Conservation (phyloP, 23 tunicate species). For the Styela clava region DNA sequence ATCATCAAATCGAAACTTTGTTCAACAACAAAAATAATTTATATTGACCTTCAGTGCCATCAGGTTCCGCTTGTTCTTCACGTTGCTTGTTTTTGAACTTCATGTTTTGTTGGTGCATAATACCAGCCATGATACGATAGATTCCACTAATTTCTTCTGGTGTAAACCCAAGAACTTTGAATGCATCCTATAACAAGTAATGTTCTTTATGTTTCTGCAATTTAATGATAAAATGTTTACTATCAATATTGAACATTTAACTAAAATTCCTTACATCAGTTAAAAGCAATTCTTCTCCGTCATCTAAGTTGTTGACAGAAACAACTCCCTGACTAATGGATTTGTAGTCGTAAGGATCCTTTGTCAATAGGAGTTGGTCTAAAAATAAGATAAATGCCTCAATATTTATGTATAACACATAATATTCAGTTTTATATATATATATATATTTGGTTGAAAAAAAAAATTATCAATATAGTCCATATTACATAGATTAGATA, state of each 20-base stretch:
- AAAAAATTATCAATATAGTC: no score
- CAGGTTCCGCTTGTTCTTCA: constrained; percentile 96
- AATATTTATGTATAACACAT: no score
- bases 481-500: no score
- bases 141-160: constrained; percentile 86
- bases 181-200: constrained; percentile 56
- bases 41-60: constrained; percentile 84
- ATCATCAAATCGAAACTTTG: no score
- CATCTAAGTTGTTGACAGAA: constrained; percentile 20
- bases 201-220: background rate
- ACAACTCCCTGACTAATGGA: constrained; percentile 40
- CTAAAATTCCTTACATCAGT: constrained; percentile 42
- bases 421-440: background rate
- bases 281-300: constrained; percentile 34
- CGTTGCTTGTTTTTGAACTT: constrained; percentile 91
- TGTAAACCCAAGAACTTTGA: constrained; percentile 87
- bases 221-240: no score
- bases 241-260: background rate
- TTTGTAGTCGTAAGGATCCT: constrained; percentile 40
- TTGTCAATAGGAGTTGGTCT: constrained; percentile 35
- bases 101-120: constrained; percentile 91
- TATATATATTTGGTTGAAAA: no score
- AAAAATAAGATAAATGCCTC: no score
- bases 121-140: constrained; percentile 91
- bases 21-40: no score